These are phyloP conservation scores for Batillaria attramentaria DNA, from an alignment of 1,140 invertebrate species.

Conservation along the genomic window DNA sequence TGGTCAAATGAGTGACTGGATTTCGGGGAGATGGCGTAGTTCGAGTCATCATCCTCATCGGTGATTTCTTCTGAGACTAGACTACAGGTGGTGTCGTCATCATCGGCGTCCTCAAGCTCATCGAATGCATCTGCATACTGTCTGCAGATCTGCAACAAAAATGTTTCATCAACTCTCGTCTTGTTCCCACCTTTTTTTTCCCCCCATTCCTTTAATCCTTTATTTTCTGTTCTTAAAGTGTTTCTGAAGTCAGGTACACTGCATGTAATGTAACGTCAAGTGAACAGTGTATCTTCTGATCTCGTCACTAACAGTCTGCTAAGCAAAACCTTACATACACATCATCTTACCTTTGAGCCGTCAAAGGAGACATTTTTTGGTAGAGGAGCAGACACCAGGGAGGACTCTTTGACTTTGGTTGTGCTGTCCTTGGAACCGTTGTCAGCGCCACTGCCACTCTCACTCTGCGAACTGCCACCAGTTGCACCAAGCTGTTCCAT, in stretches of 20 bases:
- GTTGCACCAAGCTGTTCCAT: conserved; percentile 4
- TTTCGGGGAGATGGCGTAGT: no score
- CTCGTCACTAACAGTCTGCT: no score
- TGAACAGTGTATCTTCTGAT: no score
- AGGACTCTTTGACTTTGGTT: not conserved
- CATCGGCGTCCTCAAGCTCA: conserved; percentile 47
- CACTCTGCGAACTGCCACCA: not conserved
- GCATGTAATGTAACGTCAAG: no score
- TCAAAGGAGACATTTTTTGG: conserved; percentile 16
- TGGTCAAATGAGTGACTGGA: no score
- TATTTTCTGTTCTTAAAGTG: no score
- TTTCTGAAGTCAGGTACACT: no score
- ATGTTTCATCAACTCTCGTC: no score
- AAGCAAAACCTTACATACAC: no score
- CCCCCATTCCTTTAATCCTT: no score
- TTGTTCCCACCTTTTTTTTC: no score
- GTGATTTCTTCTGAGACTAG: conserved; percentile 10
- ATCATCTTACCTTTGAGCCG: conserved; percentile 16
- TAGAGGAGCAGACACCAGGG: not conserved
- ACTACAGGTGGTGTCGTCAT: not conserved
- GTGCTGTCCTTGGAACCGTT: not conserved
- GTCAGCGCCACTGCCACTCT: not conserved
- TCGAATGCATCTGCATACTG: conserved; percentile 62
- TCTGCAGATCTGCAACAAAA: conserved; percentile 46
- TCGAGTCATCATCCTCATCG: not conserved